Evolutionary conservation across 2,113 vertebrate species (phyloP).

Genomic region (Tretioscincus oriximinensis): DNA sequence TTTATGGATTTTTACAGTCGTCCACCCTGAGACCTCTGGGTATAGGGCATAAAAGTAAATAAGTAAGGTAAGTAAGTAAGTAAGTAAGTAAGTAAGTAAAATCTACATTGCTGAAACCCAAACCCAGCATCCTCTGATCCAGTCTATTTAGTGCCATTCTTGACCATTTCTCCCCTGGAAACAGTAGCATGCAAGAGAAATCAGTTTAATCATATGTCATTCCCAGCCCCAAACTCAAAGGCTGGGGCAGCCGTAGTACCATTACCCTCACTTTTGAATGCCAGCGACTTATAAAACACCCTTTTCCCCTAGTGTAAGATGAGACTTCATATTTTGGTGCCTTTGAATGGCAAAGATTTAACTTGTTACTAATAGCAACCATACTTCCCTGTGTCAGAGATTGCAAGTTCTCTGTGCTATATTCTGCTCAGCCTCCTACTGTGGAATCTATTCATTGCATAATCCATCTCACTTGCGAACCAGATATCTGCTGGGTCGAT

Average conservation of each 20-base stretch:
- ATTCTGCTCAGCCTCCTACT: constrained; percentile 12
- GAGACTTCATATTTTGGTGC: constrained; percentile 8
- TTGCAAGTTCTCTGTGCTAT: not conserved
- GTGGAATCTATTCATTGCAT: constrained; percentile 20
- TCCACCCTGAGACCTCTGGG: too few species aligned
- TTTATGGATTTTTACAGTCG: too few species aligned
- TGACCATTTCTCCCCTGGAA: not conserved
- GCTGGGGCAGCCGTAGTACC: constrained; percentile 3
- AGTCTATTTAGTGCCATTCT: not conserved
- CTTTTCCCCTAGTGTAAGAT: constrained; percentile 4
- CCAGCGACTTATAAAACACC: constrained; percentile 5
- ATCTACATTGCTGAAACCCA: too few species aligned
- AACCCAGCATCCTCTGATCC: too few species aligned
- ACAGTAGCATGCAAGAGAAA: not conserved
- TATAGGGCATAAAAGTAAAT: too few species aligned
- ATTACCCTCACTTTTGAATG: not conserved
- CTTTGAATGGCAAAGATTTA: constrained; percentile 18
- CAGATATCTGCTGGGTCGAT: constrained; percentile 11
- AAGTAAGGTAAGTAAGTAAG: too few species aligned
- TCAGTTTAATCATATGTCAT: constrained; percentile 1
- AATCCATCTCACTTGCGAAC: constrained; percentile 7
- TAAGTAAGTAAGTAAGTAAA: too few species aligned
- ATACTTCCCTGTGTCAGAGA: constrained; percentile 6
- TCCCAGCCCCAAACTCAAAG: not conserved
- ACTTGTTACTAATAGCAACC: constrained; percentile 40